Base-by-base conservation (phyloP, 2,113 vertebrate species). In the Lonchura striata region DNA sequence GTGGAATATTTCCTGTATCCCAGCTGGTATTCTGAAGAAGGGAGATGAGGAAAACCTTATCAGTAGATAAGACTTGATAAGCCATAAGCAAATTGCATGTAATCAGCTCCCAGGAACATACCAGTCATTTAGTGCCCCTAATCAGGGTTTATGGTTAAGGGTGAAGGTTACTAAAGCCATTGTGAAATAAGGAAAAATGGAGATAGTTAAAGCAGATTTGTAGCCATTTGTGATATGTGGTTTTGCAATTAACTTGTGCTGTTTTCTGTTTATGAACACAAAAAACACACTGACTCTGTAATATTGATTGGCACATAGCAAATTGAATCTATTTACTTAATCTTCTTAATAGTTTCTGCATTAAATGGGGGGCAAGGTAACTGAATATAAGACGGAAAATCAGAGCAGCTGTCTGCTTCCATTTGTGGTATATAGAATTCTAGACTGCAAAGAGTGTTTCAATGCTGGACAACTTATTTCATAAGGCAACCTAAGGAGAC, bases 271-370 rank as follows among this genome's bases (percentile, higher is more conserved):
- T 79, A 16, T 77, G 31, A 46, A 56, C 74, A 53, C 56, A 95
- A 90, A 83, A 33, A 25, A 4, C 31, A 27, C 31, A 19, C 33
- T 72, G 65, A 20, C 42, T 75, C 33, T 61, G 21, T 61, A 79
- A 72, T 77, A 88, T 74, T 76, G 76, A 92, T 60, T 79, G 80
- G 18, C 74, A 78, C 25, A 18, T 17, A n/a, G 52, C 53, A 95
- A 95, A 94, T 79, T 52, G 39, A 68, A 90, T 91, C 33, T 92
- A 57, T 74, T 96, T 90, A 47, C 74, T 39, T 93, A 76, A 92
- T 94, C 37, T 76, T 59, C 75, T 88, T 78, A 86, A 77, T 90
- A 56, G 50, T 63, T 49, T 82, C 74, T 86, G 61, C 70, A 68
- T 66, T 83, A 83, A 28, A 70, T n/a, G 61, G 76, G 10, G 52